A percentile compares a stretch with the other conserved stretches of the same genome.
Conservation (phyloP, 2,888 invertebrate genomes). For the Mesopsocus fuscifrons region DNA sequence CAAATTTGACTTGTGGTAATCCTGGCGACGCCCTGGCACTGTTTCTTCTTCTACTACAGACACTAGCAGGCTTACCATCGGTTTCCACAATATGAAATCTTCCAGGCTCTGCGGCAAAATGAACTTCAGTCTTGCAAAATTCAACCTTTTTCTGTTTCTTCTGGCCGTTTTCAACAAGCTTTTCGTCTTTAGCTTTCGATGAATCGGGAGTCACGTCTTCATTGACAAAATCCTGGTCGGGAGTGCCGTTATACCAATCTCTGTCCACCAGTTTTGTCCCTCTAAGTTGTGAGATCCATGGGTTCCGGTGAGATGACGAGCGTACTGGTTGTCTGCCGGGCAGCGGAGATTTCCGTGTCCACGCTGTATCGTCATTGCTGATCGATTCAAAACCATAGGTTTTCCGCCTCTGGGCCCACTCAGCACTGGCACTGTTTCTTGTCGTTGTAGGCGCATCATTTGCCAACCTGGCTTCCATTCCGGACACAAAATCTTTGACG, state of each 20-base stretch:
- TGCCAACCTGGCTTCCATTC: slow-evolving; percentile 25
- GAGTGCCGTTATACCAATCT: neutral
- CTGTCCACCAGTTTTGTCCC: slow-evolving; percentile 5
- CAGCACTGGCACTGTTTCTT: slow-evolving; percentile 34
- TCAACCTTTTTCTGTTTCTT: slow-evolving; percentile 53
- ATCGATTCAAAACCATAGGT: slow-evolving; percentile 55
- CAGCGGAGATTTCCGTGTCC: slow-evolving; percentile 6
- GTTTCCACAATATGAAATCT: slow-evolving; percentile 74
- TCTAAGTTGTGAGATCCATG: slow-evolving; percentile 6
- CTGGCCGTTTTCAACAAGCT: slow-evolving; percentile 21
- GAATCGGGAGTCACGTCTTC: neutral
- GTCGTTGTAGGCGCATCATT: slow-evolving; percentile 20
- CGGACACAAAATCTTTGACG: slow-evolving; percentile 28
- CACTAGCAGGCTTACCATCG: slow-evolving; percentile 69
- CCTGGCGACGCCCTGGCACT: slow-evolving; percentile 11
- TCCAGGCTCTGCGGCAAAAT: slow-evolving; percentile 71
- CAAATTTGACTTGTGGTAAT: slow-evolving; percentile 17
- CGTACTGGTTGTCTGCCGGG: neutral
- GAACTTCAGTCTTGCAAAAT: slow-evolving; percentile 76
- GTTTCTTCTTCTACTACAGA: slow-evolving; percentile 43
- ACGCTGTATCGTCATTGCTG: slow-evolving; percentile 19
- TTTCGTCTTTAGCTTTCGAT: slow-evolving; percentile 26
- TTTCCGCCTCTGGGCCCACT: slow-evolving; percentile 55
- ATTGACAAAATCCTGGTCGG: neutral
- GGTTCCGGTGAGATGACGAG: neutral